Base-by-base conservation (phyloP, 2,888 invertebrate genomes). In the Athalia rosae region DNA sequence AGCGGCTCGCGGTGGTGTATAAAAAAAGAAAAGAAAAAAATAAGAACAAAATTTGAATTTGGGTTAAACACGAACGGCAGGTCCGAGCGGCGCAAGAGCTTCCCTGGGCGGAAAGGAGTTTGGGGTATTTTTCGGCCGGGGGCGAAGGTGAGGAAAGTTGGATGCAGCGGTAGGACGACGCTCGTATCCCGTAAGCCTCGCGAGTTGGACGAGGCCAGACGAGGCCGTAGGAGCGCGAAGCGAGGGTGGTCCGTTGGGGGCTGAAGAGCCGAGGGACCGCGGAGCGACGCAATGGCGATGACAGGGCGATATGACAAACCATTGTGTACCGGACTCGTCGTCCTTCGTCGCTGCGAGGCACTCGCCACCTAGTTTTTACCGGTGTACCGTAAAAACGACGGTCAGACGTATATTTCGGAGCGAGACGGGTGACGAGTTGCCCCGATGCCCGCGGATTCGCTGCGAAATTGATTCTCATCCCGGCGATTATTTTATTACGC, bases 251-350 rank as follows among this genome's bases (percentile, higher is more conserved):
- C 59, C 62, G 61, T 61, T 48, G 74, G 61, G 61, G 53, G 59
- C n/a, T 48, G 47, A 28, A 47, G 81, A 82, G 80, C 81, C 82
- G 80, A 80, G 77, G 81, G 79, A 79, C 83, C 78, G 77, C 78
- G 77, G 82, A 76, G 82, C 79, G 81, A 28, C 28, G 28, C 28
- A 2, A 81, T 86, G 87, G 82, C 81, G 85, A 86, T 87, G 87
- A 87, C 87, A 86, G 86, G 84, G 81, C 83, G 86, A 87, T 87
- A 86, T 84, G 87, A 87, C 87, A 87, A 83, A 85, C 83, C 83
- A 87, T 87, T 87, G 87, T 87, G 87, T 87, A 85, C 85, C 82
- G 28, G 28, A 28, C 28, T 81, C 78, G 77, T 78, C 79, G 80
- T 77, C 79, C 80, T 80, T 79, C 71, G 71, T 79, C 79, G 76